Base-by-base conservation (phyloP, 2,888 invertebrate genomes). In the Diplazon laetatorius region DNA sequence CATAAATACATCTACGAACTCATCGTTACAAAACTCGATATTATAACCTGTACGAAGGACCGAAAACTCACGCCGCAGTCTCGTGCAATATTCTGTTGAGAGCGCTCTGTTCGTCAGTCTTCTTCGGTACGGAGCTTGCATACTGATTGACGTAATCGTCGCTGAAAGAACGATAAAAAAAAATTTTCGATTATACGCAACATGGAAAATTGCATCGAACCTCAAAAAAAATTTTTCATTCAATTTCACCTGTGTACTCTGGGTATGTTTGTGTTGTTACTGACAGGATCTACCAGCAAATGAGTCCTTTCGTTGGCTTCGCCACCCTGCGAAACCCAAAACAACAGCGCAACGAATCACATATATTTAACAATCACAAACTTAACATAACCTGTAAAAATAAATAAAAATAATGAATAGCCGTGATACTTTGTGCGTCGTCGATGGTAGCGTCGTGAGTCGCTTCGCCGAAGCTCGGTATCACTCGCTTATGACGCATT, bases 21-120 rank as follows among this genome's bases (percentile, higher is more conserved):
- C 2, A 60, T n/a, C n/a, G 12, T n/a, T 42, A 12, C 12, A 42
- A 42, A 35, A 55, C 12, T 9, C 35, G 42, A 25, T 14, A 52
- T 25, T 65, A 76, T 44, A 39, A 55, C 65, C 69, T 48, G 30
- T 12, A 2, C 52, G 30, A 20, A 73, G 57, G 25, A 35, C 52
- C 57, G 73, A 55, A 71, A 44, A 92, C 94, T 93, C 92, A 97
- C 97, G 96, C 96, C 65, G 97, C 97, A 80, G 97, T 97, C 91
- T 97, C 96, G 88, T 97, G 96, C 66, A 98, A 93, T 91, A 98
- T 97, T 92, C 96, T 94, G 89, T 95, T 97, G 60, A 98, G 93
- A 0, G 97, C 97, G 86, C 96, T 97, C 92, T 97, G 97, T 90
- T 98, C 97, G 90, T 98, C 97, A 65, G 95, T 95, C 91, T 96